These are phyloP conservation scores for Axea sp. DNA, from an alignment of 2,888 invertebrate genomes.

Conservation along the genomic window DNA sequence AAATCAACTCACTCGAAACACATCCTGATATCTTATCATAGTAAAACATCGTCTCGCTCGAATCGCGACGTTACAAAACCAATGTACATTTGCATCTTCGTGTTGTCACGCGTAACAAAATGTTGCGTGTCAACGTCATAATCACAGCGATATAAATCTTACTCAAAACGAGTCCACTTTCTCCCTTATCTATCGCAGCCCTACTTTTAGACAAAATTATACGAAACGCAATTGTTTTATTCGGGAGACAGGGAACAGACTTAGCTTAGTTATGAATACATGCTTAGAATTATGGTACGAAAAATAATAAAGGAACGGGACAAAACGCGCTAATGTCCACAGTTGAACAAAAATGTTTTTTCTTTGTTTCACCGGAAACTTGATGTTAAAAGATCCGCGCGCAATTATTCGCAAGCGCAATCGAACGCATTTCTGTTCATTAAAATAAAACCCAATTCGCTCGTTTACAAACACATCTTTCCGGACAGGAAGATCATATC, in stretches of 20 bases:
- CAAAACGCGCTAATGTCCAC: conserved; percentile 29
- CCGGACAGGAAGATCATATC: conserved; percentile 57
- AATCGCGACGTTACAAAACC: neutral
- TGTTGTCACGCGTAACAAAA: conserved; percentile 12
- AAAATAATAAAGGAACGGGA: conserved; percentile 56
- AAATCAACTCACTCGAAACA: conserved; percentile 27
- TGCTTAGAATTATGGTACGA: conserved; percentile 42
- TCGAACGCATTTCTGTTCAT: conserved; percentile 29
- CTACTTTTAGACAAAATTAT: conserved; percentile 1
- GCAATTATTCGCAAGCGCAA: conserved; percentile 22
- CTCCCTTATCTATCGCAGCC: neutral
- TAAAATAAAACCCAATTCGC: conserved; percentile 3
- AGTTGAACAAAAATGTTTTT: neutral
- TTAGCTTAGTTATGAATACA: conserved; percentile 29
- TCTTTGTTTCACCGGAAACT: neutral
- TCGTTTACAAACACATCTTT: conserved; percentile 49
- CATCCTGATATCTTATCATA: neutral
- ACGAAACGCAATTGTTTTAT: conserved; percentile 9
- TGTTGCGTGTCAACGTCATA: conserved; percentile 5
- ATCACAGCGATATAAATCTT: conserved; percentile 20
- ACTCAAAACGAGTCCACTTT: neutral
- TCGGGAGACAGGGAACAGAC: conserved; percentile 24
- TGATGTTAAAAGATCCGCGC: conserved; percentile 14
- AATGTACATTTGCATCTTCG: neutral
- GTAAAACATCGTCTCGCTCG: neutral